Evolutionary conservation across 2,113 vertebrate species (phyloP).

Genomic region (Vidua macroura): DNA sequence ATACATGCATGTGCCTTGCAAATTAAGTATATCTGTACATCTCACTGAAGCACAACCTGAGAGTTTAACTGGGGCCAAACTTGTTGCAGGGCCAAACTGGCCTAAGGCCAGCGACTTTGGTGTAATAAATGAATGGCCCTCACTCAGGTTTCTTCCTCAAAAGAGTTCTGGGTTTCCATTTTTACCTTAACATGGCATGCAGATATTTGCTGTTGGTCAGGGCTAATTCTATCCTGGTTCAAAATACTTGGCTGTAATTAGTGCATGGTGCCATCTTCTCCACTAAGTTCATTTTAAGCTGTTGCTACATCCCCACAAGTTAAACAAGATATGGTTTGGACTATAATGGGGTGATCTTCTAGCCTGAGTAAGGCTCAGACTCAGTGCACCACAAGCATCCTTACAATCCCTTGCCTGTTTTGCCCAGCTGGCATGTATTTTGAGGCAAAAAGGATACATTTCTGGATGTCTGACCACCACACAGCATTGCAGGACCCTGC

Average conservation of each 20-base stretch:
- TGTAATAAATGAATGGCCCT: not conserved
- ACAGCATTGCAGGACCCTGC: not conserved
- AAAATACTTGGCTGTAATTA: not conserved
- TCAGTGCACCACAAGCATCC: not conserved
- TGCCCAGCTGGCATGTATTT: not conserved
- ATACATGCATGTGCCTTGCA: not conserved
- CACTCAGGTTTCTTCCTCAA: constrained; percentile 1
- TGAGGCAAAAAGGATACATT: not conserved
- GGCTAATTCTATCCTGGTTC: not conserved
- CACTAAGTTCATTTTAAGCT: not conserved
- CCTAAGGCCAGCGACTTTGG: not conserved
- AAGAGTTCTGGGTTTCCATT: not conserved
- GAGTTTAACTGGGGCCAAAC: not conserved
- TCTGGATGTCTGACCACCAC: not conserved
- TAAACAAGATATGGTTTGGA: not conserved
- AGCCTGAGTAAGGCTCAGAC: not conserved
- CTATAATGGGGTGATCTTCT: accelerated
- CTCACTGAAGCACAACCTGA: not conserved
- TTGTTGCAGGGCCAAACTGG: not conserved
- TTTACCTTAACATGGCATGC: not conserved
- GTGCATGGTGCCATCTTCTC: not conserved
- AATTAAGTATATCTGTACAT: not conserved
- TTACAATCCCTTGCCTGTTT: not conserved
- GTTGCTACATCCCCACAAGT: not conserved
- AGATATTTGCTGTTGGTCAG: not conserved